Evolutionary conservation across 1,140 invertebrate genomes (phyloP).

Genomic region (Zaprionus nigranus): DNA sequence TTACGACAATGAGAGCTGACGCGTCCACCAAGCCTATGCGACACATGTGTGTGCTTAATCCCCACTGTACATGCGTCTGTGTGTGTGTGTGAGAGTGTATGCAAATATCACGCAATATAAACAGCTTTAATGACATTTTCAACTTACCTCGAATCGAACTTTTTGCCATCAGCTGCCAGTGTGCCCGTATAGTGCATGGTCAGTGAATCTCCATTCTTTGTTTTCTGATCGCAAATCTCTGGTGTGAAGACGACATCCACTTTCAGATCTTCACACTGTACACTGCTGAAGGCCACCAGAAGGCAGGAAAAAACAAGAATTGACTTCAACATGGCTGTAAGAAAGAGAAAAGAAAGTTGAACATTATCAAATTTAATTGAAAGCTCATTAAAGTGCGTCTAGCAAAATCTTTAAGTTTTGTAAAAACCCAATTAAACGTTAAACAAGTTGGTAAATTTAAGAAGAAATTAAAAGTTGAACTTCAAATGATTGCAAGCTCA

Average conservation of each 20-base stretch:
- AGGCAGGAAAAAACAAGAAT: conserved; percentile 79
- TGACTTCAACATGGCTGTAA: conserved; percentile 75
- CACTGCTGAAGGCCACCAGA: conserved; percentile 84
- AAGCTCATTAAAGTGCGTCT: neutral
- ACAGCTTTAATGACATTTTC: conserved; percentile 37
- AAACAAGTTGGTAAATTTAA: conserved; percentile 58
- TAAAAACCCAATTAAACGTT: conserved; percentile 34
- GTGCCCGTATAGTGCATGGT: conserved; percentile 98
- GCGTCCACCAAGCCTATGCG: conserved; percentile 64
- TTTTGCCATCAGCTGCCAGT: conserved; percentile 91
- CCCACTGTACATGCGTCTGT: conserved; percentile 31
- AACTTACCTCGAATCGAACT: conserved; percentile 96
- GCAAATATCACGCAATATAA: conserved; percentile 39
- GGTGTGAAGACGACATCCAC: conserved; percentile 92
- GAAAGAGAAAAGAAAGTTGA: conserved; percentile 24
- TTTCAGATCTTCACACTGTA: conserved; percentile 88
- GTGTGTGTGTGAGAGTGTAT: conserved; percentile 9
- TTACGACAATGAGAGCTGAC: conserved; percentile 81
- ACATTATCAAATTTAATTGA: conserved; percentile 5
- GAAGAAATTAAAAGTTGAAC: conserved; percentile 44
- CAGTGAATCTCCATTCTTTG: conserved; percentile 94
- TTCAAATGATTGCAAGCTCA: too few species aligned
- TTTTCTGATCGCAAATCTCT: conserved; percentile 91
- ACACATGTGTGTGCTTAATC: conserved; percentile 50
- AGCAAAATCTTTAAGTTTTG: neutral